Conservation (phyloP, 1,140 invertebrate genomes). For the Samia ricini region DNA sequence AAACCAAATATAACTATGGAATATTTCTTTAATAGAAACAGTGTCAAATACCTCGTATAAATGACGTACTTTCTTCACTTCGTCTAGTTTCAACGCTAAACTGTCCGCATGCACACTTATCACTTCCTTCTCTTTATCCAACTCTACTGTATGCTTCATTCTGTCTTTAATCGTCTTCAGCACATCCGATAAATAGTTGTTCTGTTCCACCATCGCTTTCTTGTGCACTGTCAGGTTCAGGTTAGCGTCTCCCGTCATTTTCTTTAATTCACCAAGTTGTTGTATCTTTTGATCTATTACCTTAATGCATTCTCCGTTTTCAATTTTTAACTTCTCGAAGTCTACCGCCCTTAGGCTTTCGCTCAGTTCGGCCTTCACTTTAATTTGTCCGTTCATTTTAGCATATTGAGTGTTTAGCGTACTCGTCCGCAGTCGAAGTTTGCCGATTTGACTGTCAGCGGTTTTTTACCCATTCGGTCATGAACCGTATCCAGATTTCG, state of each 20-base stretch:
- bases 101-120: slow-evolving; percentile 51
- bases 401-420: slow-evolving; percentile 73
- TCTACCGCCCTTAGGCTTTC: slow-evolving; percentile 74
- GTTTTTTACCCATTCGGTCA: slow-evolving; percentile 76
- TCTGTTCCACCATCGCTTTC: slow-evolving; percentile 67
- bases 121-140: slow-evolving; percentile 46
- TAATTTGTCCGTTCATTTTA: slow-evolving; percentile 70
- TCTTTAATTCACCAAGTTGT: slow-evolving; percentile 72
- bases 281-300: slow-evolving; percentile 70
- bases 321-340: slow-evolving; percentile 78
- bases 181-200: slow-evolving; percentile 50
- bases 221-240: slow-evolving; percentile 72
- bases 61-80: slow-evolving; percentile 50
- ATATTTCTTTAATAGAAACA: too few species aligned
- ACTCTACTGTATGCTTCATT: slow-evolving; percentile 33
- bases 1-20: too few species aligned
- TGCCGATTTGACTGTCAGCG: slow-evolving; percentile 68
- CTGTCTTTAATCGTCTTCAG: slow-evolving; percentile 48
- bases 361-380: slow-evolving; percentile 69
- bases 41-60: slow-evolving; percentile 52
- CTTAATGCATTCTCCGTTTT: slow-evolving; percentile 68
- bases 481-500: slow-evolving; percentile 75
- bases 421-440: slow-evolving; percentile 71
- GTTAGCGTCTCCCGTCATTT: slow-evolving; percentile 72
- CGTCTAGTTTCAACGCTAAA: slow-evolving; percentile 43